A percentile compares a stretch with the other conserved stretches of the same genome.
Conservation (phyloP, 2,113 vertebrate species). For the Pterocles gutturalis region DNA sequence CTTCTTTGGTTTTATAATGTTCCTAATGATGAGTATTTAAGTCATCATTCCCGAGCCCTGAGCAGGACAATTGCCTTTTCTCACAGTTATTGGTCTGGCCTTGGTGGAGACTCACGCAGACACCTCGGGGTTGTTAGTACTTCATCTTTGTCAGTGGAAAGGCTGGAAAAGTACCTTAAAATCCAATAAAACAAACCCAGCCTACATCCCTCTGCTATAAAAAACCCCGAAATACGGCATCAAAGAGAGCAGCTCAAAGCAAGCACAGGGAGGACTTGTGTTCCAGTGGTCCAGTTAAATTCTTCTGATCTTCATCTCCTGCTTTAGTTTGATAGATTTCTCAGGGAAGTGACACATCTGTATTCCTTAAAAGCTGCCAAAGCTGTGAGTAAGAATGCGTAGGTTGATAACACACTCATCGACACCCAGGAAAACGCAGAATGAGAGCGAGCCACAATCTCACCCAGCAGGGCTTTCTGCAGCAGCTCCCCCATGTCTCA, state of each 20-base stretch:
- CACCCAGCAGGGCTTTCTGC: not conserved
- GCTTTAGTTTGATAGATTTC: not conserved
- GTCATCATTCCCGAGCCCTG: not conserved
- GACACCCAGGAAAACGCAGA: not conserved
- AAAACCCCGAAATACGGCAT: not conserved
- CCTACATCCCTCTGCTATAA: not conserved
- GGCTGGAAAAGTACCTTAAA: not conserved
- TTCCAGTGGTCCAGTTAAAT: not conserved
- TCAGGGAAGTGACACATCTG: not conserved
- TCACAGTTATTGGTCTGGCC: not conserved
- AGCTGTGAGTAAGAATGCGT: not conserved
- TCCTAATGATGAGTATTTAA: not conserved
- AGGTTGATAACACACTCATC: not conserved
- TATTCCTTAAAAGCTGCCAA: not conserved
- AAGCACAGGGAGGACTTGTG: not conserved
- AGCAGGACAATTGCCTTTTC: not conserved
- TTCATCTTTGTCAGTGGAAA: not conserved
- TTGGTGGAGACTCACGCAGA: not conserved
- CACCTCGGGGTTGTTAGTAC: not conserved
- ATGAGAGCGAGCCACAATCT: rapidly evolving
- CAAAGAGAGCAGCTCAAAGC: not conserved
- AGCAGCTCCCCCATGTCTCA: rapidly evolving
- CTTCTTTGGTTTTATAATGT: not conserved
- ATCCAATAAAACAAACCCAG: not conserved
- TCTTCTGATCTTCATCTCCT: not conserved